Evolutionary conservation across 2,888 invertebrate species (phyloP).

Genomic region (Pecten maximus): DNA sequence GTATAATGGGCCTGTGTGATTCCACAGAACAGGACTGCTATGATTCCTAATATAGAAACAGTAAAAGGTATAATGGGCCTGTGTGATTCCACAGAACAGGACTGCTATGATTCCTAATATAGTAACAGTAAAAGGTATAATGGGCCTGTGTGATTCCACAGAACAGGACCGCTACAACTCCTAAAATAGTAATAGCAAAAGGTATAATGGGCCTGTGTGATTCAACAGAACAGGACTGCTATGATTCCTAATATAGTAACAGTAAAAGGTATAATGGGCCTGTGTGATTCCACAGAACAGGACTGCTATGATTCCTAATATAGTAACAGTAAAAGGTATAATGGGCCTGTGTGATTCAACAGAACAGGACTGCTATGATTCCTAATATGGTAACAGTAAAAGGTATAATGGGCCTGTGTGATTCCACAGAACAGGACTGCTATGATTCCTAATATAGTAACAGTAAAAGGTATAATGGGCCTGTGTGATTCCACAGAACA

Average conservation of each 20-base stretch:
- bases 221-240: conserved; percentile 98
- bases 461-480: conserved; percentile 99
- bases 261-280: not conserved
- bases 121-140: not conserved
- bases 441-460: too few species aligned
- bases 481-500: conserved; percentile 99
- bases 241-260: conserved; percentile 87
- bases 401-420: too few species aligned
- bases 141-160: conserved; percentile 89
- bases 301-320: too few species aligned
- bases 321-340: not conserved
- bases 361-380: too few species aligned
- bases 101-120: conserved; percentile 92
- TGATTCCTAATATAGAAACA: conserved; percentile 86
- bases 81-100: not conserved
- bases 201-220: conserved; percentile 98
- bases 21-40: conserved; percentile 88
- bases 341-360: too few species aligned
- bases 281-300: not conserved
- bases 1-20: conserved; percentile 32
- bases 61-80: conserved; percentile 10
- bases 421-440: conserved; percentile 92
- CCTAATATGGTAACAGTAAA: too few species aligned
- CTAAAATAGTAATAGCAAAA: conserved; percentile 86
- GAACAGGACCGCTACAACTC: conserved; percentile 95